Conservation (phyloP, 2,888 invertebrate species). For the Chrysolina haemoptera region DNA sequence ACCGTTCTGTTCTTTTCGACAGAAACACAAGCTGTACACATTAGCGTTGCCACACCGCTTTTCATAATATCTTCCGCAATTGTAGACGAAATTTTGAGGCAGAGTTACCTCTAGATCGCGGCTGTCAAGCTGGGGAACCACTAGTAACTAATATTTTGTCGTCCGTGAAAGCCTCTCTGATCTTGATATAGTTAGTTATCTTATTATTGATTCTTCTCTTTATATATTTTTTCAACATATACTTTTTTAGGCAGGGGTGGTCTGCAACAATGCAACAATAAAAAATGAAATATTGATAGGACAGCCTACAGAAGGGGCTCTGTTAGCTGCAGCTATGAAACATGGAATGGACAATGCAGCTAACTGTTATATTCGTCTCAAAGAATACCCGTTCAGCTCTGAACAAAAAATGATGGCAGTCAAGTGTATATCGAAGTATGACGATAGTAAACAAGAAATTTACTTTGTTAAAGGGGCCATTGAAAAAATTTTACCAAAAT, state of each 20-base stretch:
- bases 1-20: too few relatives aligned
- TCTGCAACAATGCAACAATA: slow-evolving; percentile 97
- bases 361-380: slow-evolving; percentile 86
- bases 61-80: too few relatives aligned
- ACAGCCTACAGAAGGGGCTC: slow-evolving; percentile 98
- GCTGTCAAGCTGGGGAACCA: too few relatives aligned
- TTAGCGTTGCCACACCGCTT: too few relatives aligned
- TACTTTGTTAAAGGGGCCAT: slow-evolving; percentile 92
- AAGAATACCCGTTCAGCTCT: slow-evolving; percentile 97
- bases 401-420: slow-evolving; percentile 99
- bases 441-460: slow-evolving; percentile 82
- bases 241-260: slow-evolving; percentile 78
- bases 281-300: slow-evolving; percentile 89
- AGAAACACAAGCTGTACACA: too few relatives aligned
- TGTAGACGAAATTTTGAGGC: too few relatives aligned
- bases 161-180: neutral
- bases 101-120: too few relatives aligned
- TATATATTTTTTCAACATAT: slow-evolving; percentile 13
- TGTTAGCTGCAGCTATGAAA: slow-evolving; percentile 94
- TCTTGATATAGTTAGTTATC: too few relatives aligned
- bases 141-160: too few relatives aligned
- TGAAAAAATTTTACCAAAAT: slow-evolving; percentile 90
- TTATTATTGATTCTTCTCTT: neutral
- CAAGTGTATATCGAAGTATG: slow-evolving; percentile 87
- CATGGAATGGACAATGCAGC: slow-evolving; percentile 87